These are phyloP conservation scores for Lepidochitona cinerea DNA, from an alignment of 2,888 invertebrate genomes.

Conservation along the genomic window DNA sequence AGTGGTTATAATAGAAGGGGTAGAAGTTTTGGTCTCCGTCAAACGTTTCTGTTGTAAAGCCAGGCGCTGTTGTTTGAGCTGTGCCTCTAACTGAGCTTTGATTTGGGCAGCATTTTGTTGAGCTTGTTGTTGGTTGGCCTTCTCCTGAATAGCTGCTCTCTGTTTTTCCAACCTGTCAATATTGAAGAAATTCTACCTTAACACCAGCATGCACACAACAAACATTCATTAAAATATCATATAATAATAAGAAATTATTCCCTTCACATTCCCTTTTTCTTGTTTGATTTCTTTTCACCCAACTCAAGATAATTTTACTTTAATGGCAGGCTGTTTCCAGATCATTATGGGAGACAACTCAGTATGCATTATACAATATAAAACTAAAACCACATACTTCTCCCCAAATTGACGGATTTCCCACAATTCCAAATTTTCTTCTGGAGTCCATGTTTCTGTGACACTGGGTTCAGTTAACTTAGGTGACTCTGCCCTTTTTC, in stretches of 20 bases:
- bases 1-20: background rate
- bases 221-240: too few species aligned
- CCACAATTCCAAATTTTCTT: conserved; percentile 95
- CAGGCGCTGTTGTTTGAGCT: conserved; percentile 87
- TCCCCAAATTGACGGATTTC: conserved; percentile 80
- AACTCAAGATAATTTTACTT: too few species aligned
- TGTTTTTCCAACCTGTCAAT: conserved; percentile 67
- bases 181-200: too few species aligned
- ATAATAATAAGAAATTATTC: too few species aligned
- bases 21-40: conserved; percentile 44
- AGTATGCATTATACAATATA: too few species aligned
- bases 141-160: conserved; percentile 69
- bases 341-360: too few species aligned
- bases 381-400: too few species aligned
- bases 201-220: too few species aligned
- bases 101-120: conserved; percentile 67
- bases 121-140: conserved; percentile 42
- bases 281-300: too few species aligned
- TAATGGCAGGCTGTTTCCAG: too few species aligned
- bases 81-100: conserved; percentile 90
- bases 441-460: conserved; percentile 95
- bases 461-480: conserved; percentile 96
- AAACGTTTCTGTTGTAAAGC: conserved; percentile 89
- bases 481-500: conserved; percentile 90
- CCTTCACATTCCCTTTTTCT: too few species aligned